Conservation (phyloP, 2,113 vertebrate species). For the Ciconia maguari region DNA sequence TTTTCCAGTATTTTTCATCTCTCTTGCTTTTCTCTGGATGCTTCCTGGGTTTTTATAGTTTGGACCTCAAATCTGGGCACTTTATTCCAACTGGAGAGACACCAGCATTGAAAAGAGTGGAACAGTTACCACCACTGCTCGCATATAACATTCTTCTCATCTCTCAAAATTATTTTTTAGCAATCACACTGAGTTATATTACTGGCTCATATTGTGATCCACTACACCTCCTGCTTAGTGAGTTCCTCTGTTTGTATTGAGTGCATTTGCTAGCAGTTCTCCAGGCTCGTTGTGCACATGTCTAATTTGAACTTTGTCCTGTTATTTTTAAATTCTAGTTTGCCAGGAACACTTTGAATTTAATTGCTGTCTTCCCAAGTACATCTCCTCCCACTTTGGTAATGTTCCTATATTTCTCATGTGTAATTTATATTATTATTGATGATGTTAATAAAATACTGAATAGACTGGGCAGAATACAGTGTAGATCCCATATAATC, state of each 20-base stretch:
- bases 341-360: neutral
- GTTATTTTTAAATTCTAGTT: neutral
- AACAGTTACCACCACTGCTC: neutral
- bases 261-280: neutral
- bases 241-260: neutral
- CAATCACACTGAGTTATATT: neutral
- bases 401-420: neutral
- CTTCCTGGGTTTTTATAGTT: neutral
- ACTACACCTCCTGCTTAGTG: neutral
- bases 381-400: neutral
- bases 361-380: neutral
- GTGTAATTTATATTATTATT: neutral
- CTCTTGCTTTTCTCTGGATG: neutral
- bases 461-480: neutral
- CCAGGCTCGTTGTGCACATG: rapidly evolving
- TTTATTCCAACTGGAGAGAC: neutral
- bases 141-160: neutral
- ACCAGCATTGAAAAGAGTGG: neutral
- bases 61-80: neutral
- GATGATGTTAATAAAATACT: neutral
- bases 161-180: neutral
- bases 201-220: neutral
- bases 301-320: neutral
- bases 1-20: neutral
- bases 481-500: neutral